Evolutionary conservation across 1,140 invertebrate genomes (phyloP).

Genomic region (Mycetomoellerius zeteki): DNA sequence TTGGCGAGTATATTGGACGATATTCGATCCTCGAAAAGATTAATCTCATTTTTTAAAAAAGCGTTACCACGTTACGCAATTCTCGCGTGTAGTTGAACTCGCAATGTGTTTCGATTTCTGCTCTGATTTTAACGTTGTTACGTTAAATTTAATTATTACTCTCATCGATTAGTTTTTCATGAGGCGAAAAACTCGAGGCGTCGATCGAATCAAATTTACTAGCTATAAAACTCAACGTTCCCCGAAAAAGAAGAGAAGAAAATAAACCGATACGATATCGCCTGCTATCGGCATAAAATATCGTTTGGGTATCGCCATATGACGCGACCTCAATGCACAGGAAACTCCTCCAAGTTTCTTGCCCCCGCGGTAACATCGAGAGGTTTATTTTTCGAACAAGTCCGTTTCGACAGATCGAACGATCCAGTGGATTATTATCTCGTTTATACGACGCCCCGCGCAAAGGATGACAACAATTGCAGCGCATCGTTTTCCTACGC

Average conservation of each 20-base stretch:
- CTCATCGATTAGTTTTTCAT: constrained; percentile 25
- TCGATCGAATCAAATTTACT: constrained; percentile 22
- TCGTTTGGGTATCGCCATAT: constrained; percentile 8
- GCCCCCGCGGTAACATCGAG: background rate
- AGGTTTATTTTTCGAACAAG: constrained; percentile 46
- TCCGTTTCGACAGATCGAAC: constrained; percentile 47
- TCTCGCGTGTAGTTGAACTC: constrained; percentile 10
- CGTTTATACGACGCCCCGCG: constrained; percentile 1
- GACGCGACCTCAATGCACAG: constrained; percentile 23
- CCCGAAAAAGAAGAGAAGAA: background rate
- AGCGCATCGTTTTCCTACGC: constrained; percentile 49
- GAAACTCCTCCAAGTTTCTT: constrained; percentile 12
- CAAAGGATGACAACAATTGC: constrained; percentile 37
- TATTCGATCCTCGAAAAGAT: constrained; percentile 58
- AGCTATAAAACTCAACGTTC: background rate
- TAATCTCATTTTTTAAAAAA: constrained; percentile 49
- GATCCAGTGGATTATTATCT: constrained; percentile 42
- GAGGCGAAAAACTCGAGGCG: constrained; percentile 39
- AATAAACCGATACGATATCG: constrained; percentile 8
- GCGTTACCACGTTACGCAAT: constrained; percentile 33
- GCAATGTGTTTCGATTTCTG: background rate
- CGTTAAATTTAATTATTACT: constrained; percentile 49
- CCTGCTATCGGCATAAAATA: constrained; percentile 30
- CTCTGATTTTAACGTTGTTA: constrained; percentile 32
- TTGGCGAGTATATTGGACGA: constrained; percentile 57